Conservation (phyloP, 1,140 invertebrate genomes). For the Coenobita brevimanus region DNA sequence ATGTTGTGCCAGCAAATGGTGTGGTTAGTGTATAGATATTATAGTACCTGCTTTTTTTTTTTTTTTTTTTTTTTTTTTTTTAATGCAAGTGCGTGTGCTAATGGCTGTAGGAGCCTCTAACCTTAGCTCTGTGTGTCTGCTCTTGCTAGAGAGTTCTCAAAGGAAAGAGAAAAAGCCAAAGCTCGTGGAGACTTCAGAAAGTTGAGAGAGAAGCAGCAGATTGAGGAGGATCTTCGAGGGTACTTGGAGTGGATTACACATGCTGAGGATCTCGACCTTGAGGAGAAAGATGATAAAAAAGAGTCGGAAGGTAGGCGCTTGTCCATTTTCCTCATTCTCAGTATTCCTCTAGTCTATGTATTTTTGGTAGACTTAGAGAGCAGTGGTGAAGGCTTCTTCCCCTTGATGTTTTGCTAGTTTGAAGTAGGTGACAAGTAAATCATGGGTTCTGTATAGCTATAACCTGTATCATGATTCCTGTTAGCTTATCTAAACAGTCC, state of each 20-base stretch:
- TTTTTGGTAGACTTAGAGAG: constrained; percentile 27
- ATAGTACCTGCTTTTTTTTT: constrained; percentile 3
- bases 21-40: background rate
- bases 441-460: too few relatives aligned
- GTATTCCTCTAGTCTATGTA: background rate
- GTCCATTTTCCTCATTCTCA: background rate
- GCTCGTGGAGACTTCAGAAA: constrained; percentile 81
- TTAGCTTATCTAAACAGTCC: too few relatives aligned
- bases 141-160: constrained; percentile 79
- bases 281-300: constrained; percentile 71
- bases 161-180: constrained; percentile 82
- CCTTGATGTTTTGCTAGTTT: constrained; percentile 5
- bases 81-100: too few relatives aligned
- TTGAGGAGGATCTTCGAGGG: constrained; percentile 80
- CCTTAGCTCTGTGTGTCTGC: constrained; percentile 37
- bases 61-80: too few relatives aligned
- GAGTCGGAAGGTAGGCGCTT: constrained; percentile 67
- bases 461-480: too few relatives aligned
- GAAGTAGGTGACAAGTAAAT: constrained; percentile 5
- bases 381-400: constrained; percentile 25
- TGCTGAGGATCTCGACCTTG: constrained; percentile 79
- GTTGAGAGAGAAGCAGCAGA: constrained; percentile 79
- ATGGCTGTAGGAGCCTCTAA: constrained; percentile 23
- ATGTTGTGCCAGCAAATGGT: constrained; percentile 4
- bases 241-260: constrained; percentile 84